Evolutionary conservation across 2,113 vertebrate species (phyloP), one percentile per base, ranked within the genome.

Genomic region (Numenius arquata): DNA sequence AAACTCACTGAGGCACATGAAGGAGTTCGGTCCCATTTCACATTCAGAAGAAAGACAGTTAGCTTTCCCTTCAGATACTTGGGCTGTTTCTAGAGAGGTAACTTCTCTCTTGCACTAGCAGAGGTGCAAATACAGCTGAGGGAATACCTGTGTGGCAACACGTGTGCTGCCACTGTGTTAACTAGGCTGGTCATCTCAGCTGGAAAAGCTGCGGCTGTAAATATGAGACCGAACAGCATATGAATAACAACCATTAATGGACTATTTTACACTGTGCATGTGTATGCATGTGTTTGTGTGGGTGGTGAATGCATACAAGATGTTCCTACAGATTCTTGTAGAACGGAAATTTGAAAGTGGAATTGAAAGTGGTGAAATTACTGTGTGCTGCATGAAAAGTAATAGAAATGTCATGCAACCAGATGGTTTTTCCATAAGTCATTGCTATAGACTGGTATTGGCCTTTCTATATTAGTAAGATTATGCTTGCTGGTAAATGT

Each of bases 351-450:
- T 86, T 90, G 70, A 91, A 89, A 96, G 81, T 82, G 41, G 89
- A 89, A 89, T 75, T 79, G 65, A 86, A 93, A 94, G 82, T 91
- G 73, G 27, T 84, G 79, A 94, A 94, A 77, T 92, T 72, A 88
- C 77, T 85, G 41, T 86, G 80, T 50, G 29, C 41, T 93, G 65
- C 79, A n/a, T 59, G 71, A 84, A 78, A 96, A 47, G 40, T 32
- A 52, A 90, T 1, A 82, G 73, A 77, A 90, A 71, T 63, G 32
- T 77, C 5, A 10, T 91, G 62, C 34, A 94, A 48, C 27, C 85
- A 92, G 80, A 86, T 81, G 52, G 5, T 56, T 92, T 91, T 88
- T 85, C 52, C 50, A 3, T 58, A 86, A 90, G 61, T 40, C 52
- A 78, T 92, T 91, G 48, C 71, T 70, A 19, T 56, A 74, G 62